Evolutionary conservation across 2,797 vertebrate genomes (phyloP), one percentile per base, ranked within the genome.

Genomic region (Bucorvus abyssinicus): DNA sequence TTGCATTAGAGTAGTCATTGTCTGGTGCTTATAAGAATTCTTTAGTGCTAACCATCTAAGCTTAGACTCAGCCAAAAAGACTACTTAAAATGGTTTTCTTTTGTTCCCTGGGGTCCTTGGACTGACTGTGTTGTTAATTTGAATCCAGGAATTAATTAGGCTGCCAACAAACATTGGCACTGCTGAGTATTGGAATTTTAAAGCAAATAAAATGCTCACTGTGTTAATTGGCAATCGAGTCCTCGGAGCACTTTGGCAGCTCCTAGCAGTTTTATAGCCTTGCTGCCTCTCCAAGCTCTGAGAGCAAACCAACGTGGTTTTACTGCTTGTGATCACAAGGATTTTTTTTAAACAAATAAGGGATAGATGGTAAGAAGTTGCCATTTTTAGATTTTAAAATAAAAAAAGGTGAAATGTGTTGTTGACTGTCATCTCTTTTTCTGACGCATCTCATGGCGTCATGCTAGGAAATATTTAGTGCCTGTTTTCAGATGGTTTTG

Each of bases 71-170:
- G 78, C 75, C 94, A 94, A 73, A 94, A 95, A 89, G 44, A 36
- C 81, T 92, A 68, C 88, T 95, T 91, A 10, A 82, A 95, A 94
- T 64, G 77, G 70, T 93, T 87, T 86, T 75, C 45, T 91, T 95
- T 92, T 95, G 61, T 95, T 96, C 90, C 88, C 90, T 92, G 78
- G 60, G 61, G 95, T 90, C 88, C 45, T 84, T 95, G 91, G 71
- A 83, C 68, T 85, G 57, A 68, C 61, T 94, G 64, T 91, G 79
- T 94, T 95, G 78, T 94, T 95, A 92, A 92, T 93, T 90, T 95
- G 94, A 95, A 89, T 87, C 65, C 86, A 83, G 78, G 86, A 94
- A 89, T 96, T 96, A 96, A 96, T 96, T 95, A 92, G 84, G 36
- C 90, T 90, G 84, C 75, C 84, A 96, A 84, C 93, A 95, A 95